A percentile compares a stretch with the other conserved stretches of the same genome.
Evolutionary conservation across 2,888 invertebrate species (phyloP).

Genomic region (Phaonia tiefii): DNA sequence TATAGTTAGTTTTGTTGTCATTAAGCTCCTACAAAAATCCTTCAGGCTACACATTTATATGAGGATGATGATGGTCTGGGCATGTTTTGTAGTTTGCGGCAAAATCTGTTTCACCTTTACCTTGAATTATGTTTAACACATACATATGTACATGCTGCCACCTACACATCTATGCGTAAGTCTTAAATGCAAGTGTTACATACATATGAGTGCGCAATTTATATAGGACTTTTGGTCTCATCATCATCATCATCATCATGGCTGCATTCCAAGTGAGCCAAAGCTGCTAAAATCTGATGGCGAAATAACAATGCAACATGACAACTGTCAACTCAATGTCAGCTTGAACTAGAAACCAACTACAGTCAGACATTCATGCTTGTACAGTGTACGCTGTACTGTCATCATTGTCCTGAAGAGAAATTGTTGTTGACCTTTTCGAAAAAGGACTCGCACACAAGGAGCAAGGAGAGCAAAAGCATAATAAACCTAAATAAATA

Average conservation of each 20-base stretch:
- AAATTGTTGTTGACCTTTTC: slow-evolving; percentile 61
- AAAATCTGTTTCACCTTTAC: slow-evolving; percentile 44
- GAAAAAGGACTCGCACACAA: slow-evolving; percentile 21
- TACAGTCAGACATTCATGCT: not conserved
- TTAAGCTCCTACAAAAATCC: not conserved
- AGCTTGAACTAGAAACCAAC: slow-evolving; percentile 35
- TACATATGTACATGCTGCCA: not conserved
- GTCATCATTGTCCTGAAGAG: slow-evolving; percentile 13
- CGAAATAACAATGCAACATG: slow-evolving; percentile 57
- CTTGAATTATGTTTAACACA: slow-evolving; percentile 45
- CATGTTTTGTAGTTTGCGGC: slow-evolving; percentile 8
- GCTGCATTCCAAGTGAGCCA: not conserved
- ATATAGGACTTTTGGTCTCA: slow-evolving; percentile 15
- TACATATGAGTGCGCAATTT: not conserved
- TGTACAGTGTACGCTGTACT: slow-evolving; percentile 13
- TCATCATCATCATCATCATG: not conserved
- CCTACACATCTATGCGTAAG: slow-evolving; percentile 12
- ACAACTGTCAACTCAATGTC: slow-evolving; percentile 69
- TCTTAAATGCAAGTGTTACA: not conserved
- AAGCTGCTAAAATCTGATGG: slow-evolving; percentile 19
- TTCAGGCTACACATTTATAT: not conserved
- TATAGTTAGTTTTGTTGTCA: not conserved
- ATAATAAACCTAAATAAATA: slow-evolving; percentile 55
- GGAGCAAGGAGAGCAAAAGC: not conserved
- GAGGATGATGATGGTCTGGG: not conserved